Conservation (phyloP, 2,113 vertebrate species). For the Gopherus evgoodei region DNA sequence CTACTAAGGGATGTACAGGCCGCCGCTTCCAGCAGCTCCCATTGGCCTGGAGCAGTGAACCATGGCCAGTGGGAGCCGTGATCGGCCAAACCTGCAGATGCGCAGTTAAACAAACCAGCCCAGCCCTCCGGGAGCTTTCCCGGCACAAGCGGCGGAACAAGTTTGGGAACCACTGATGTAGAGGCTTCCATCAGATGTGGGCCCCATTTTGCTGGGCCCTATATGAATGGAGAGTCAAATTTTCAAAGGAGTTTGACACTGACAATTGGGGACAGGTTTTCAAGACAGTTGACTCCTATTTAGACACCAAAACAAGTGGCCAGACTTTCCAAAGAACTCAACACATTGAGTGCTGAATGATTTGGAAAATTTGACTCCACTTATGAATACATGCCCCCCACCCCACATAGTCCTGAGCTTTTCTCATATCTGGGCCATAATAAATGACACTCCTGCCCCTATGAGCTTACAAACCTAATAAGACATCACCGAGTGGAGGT, state of each 20-base stretch:
- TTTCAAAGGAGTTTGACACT: neutral
- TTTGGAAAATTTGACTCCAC: neutral
- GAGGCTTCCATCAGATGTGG: neutral
- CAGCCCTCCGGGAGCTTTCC: too few species aligned
- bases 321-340: neutral
- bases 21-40: too few species aligned
- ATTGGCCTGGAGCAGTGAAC: too few species aligned
- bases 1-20: neutral
- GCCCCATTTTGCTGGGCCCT: neutral
- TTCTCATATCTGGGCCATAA: neutral
- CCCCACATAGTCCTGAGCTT: neutral
- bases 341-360: neutral
- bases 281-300: neutral
- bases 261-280: neutral
- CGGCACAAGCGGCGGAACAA: too few species aligned
- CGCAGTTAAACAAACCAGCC: too few species aligned
- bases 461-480: neutral
- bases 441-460: neutral
- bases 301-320: neutral
- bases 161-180: neutral
- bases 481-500: neutral
- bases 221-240: neutral
- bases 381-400: neutral
- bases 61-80: too few species aligned
- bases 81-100: too few species aligned